Base-by-base conservation (phyloP, 1,140 invertebrate species). In the Polypedilum vanderplanki region DNA sequence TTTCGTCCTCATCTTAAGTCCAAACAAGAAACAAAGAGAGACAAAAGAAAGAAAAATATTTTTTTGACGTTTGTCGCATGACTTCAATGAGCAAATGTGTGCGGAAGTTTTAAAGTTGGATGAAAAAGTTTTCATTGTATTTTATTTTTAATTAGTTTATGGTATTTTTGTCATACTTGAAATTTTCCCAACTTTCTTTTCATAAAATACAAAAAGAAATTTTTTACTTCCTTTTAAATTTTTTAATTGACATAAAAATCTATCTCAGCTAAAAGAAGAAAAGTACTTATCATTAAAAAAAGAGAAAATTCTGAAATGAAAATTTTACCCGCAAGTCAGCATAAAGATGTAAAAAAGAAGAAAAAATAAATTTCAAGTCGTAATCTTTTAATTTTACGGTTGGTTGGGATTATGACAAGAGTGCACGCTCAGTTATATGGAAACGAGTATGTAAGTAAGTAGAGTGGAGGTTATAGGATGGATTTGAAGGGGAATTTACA, bases 331-430 rank as follows among this genome's bases (percentile, higher is more conserved):
- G 10, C n/a, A 4, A 57, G 46, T 57, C 46, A 57, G 46, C 46
- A 33, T 33, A 57, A 57, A 57, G 15, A 57, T 12, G n/a, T n/a
- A 57, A n/a, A 57, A 12, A 57, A 57, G 7, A 57, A 57, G 12
- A 57, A 12, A 57, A 57, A n/a, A n/a, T 57, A n/a, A 12, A n/a
- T 57, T 57, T 57, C 46, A n/a, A 57, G 46, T 57, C 46, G 46
- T 57, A 57, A 57, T 57, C 46, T 57, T 57, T 57, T 57, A 57
- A 57, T 57, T 57, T 57, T 57, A 57, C 46, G 46, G 46, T 57
- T 57, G 9, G 46, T n/a, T 57, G 12, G 46, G 46, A 57, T 57
- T 57, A 57, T 57, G 46, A 57, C 46, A 57, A 57, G 46, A 57
- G 46, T 57, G 46, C 46, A 57, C 12, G 12, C 46, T 57, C 46